These are phyloP conservation scores for Rhagophthalmus giganteus DNA, from an alignment of 2,888 invertebrate genomes.

Conservation along the genomic window DNA sequence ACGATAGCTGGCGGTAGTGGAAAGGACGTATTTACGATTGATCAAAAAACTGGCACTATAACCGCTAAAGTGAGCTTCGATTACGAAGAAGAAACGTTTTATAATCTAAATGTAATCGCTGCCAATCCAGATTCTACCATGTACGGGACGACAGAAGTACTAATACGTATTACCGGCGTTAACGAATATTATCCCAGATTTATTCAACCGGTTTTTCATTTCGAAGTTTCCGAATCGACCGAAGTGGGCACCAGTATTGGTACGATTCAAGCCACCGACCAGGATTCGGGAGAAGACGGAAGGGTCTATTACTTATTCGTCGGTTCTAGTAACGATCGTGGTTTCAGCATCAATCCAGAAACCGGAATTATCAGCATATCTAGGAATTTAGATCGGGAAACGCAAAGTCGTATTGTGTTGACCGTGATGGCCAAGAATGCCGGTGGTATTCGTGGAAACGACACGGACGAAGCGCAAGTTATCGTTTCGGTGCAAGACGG, in stretches of 20 bases:
- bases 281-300: slow-evolving; percentile 86
- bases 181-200: slow-evolving; percentile 90
- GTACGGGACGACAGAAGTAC: slow-evolving; percentile 72
- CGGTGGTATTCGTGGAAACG: slow-evolving; percentile 91
- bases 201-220: slow-evolving; percentile 86
- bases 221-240: slow-evolving; percentile 91
- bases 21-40: slow-evolving; percentile 75
- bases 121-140: slow-evolving; percentile 84
- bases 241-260: slow-evolving; percentile 85
- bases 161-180: slow-evolving; percentile 78
- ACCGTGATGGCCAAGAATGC: slow-evolving; percentile 94
- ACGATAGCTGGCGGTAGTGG: slow-evolving; percentile 77
- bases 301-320: slow-evolving; percentile 90
- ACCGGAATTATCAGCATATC: slow-evolving; percentile 85
- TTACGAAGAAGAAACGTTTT: slow-evolving; percentile 79
- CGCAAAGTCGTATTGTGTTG: slow-evolving; percentile 84
- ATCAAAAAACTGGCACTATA: slow-evolving; percentile 75
- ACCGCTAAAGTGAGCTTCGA: slow-evolving; percentile 78
- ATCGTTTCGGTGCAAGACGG: slow-evolving; percentile 93
- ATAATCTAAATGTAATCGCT: slow-evolving; percentile 77
- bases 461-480: slow-evolving; percentile 93
- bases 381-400: slow-evolving; percentile 80
- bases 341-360: slow-evolving; percentile 82
- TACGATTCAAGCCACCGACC: slow-evolving; percentile 83
- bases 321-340: slow-evolving; percentile 89